These are phyloP conservation scores for Scolopax rusticola DNA, from an alignment of 2,797 vertebrate genomes.

Conservation along the genomic window DNA sequence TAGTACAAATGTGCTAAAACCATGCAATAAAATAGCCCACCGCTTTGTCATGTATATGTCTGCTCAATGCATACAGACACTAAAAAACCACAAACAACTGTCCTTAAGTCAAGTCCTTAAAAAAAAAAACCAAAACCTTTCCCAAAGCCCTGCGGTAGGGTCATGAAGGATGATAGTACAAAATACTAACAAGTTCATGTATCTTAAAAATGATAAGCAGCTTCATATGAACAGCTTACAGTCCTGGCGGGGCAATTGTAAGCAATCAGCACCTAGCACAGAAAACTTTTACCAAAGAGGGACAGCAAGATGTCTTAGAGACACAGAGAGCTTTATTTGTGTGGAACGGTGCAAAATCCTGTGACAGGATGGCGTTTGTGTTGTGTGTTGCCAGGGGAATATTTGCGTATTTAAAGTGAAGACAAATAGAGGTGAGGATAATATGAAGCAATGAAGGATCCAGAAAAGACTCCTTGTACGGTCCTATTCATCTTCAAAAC, in stretches of 20 bases:
- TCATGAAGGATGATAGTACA: neutral
- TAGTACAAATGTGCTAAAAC: neutral
- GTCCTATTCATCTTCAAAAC: neutral
- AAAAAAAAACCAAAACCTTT: neutral
- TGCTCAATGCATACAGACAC: neutral
- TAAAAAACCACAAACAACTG: neutral
- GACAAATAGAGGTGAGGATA: neutral
- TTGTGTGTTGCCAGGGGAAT: neutral
- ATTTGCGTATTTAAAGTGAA: neutral
- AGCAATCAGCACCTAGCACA: neutral
- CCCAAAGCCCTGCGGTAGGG: neutral
- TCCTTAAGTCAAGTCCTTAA: neutral
- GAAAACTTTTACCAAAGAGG: neutral
- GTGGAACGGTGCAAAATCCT: neutral
- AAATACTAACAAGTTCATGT: neutral
- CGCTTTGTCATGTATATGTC: rapidly evolving
- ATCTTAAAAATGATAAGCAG: neutral
- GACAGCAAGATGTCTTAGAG: neutral
- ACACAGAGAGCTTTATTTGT: neutral
- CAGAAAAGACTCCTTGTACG: neutral
- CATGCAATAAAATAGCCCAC: neutral
- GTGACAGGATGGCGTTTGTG: neutral
- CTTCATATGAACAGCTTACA: neutral
- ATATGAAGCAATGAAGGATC: neutral
- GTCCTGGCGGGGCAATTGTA: neutral